Conservation (phyloP, 1,140 invertebrate genomes). For the Trachelipus rathkii region DNA sequence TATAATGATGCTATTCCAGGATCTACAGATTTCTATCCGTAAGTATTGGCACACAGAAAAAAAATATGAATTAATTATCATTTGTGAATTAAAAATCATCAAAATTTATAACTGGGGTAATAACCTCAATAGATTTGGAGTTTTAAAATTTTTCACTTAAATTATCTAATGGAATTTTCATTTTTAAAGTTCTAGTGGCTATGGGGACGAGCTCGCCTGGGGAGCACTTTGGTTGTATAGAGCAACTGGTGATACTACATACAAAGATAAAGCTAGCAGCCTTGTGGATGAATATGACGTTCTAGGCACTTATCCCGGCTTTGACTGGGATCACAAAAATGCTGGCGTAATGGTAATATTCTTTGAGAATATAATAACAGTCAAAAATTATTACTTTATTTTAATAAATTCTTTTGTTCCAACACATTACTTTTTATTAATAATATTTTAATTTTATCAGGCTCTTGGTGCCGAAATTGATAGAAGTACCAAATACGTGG, state of each 20-base stretch:
- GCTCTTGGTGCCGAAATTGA: constrained; percentile 32
- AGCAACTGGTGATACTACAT: constrained; percentile 53
- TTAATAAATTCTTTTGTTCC: not conserved
- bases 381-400: not conserved
- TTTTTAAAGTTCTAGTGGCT: not conserved
- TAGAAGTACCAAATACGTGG: constrained; percentile 20
- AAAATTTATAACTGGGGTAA: no score
- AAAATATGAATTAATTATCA: no score
- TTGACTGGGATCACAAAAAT: constrained; percentile 61
- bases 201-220: constrained; percentile 45
- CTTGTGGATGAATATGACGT: constrained; percentile 55
- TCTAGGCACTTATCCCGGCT: constrained; percentile 49
- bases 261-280: constrained; percentile 56
- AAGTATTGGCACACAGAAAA: not conserved
- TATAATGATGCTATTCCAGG: constrained; percentile 51
- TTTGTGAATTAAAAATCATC: no score
- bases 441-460: constrained; percentile 17
- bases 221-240: constrained; percentile 42
- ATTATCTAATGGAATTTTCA: no score
- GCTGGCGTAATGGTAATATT: constrained; percentile 57
- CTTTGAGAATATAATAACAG: not conserved
- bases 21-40: constrained; percentile 49
- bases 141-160: no score
- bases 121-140: no score
- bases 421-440: not conserved